Evolutionary conservation across 2,797 vertebrate species (phyloP).

Genomic region (Dallia pectoralis): DNA sequence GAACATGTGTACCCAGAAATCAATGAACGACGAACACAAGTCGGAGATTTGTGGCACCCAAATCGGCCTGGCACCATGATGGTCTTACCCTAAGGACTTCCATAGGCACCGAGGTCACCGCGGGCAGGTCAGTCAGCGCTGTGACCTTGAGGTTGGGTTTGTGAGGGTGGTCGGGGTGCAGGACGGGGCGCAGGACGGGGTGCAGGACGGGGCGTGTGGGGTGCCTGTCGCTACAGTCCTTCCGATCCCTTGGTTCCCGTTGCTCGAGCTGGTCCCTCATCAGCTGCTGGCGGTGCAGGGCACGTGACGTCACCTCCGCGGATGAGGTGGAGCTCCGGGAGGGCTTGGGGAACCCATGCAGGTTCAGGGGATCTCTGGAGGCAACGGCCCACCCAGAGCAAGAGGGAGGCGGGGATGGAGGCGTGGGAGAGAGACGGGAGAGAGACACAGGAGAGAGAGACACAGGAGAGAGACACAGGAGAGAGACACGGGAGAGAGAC

Average conservation of each 20-base stretch:
- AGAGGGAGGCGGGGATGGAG: conserved; percentile 38
- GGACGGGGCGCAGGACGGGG: conserved; percentile 35
- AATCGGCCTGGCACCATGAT: not conserved
- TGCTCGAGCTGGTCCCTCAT: conserved; percentile 80
- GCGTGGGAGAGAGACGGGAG: too few species aligned
- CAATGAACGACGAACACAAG: not conserved
- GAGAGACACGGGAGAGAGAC: conserved; percentile 2
- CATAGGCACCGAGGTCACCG: conserved; percentile 78
- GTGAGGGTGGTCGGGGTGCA: conserved; percentile 60
- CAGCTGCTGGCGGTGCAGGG: conserved; percentile 78
- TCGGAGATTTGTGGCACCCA: not conserved
- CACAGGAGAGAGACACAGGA: conserved; percentile 11
- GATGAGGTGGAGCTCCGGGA: conserved; percentile 69
- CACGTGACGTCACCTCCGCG: conserved; percentile 80
- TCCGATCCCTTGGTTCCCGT: conserved; percentile 77
- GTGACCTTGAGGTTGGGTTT: conserved; percentile 78
- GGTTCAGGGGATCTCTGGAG: conserved; percentile 79
- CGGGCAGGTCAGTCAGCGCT: conserved; percentile 67
- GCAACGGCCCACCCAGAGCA: conserved; percentile 56
- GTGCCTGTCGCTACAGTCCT: conserved; percentile 70
- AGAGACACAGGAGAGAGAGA: conserved; percentile 6
- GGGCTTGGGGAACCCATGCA: conserved; percentile 81
- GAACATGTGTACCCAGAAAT: not conserved
- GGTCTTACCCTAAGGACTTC: conserved; percentile 85
- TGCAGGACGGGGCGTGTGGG: conserved; percentile 14